Evolutionary conservation across 2,888 invertebrate genomes (phyloP), one percentile per base, ranked within the genome.

Genomic region (Drosophila affinis): DNA sequence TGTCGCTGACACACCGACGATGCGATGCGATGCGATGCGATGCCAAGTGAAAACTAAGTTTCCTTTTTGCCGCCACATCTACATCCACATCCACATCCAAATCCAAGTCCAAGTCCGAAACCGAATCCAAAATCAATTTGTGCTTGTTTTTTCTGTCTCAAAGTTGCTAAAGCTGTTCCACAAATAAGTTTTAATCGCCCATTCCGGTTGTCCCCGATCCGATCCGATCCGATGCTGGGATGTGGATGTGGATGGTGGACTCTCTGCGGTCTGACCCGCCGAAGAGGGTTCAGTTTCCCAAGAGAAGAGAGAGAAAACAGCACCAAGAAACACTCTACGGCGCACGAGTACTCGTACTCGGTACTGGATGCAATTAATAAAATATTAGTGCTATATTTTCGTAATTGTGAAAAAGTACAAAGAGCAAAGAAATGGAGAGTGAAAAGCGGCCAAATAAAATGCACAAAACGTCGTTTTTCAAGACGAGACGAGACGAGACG

Each of bases 121-220:
- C 52, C 65, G 62, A 77, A 77, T 75, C 71, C 65, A 72, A 72
- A 79, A 74, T 77, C 64, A 70, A 63, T 84, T 62, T 74, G 57
- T 56, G 29, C 69, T 70, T 71, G 59, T 58, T 57, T 58, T 27
- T 60, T 39, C 9, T 52, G 51, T 71, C 49, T 57, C 21, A 47
- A 51, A 45, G 44, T 62, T 47, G 21, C 57, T 55, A 54, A 63
- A 65, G 57, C 63, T 62, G 70, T 45, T 61, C 49, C 12, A 49
- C 75, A 71, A 81, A 77, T 83, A 77, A 70, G 72, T 67, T 39
- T 70, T 77, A 75, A 83, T 80, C 64, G 71, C 56, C 55, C 51
- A 83, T 81, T 83, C 87, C 81, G 81, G 87, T 84, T 87, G 67
- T 72, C 49, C 68, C 39, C 39, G 34, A 34, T 34, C 39, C 39